Evolutionary conservation across 2,113 vertebrate species (phyloP).

Genomic region (Fulmarus glacialis): DNA sequence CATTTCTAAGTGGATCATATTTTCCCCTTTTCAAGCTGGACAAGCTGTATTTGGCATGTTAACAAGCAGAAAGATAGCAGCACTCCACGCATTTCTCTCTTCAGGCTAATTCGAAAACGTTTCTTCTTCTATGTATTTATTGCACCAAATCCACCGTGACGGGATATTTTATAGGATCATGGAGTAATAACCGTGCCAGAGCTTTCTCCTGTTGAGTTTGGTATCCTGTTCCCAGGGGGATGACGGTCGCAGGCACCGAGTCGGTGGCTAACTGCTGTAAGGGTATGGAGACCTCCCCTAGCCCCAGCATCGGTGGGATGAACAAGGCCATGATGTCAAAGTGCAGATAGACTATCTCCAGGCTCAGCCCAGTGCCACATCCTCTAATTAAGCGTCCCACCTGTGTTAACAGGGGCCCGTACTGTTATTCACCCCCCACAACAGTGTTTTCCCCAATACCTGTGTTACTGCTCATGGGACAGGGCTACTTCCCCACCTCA

Average conservation of each 20-base stretch:
- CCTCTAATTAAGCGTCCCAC: background rate
- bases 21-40: background rate
- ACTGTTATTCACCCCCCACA: background rate
- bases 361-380: background rate
- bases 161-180: background rate
- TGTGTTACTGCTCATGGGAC: background rate
- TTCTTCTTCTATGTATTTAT: background rate
- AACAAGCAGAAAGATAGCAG: background rate
- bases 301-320: background rate
- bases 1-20: background rate
- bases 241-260: background rate
- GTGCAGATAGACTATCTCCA: accelerated
- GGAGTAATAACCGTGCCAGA: background rate
- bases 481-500: background rate
- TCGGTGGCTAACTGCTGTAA: background rate
- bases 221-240: background rate
- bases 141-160: background rate
- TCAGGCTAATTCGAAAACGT: background rate
- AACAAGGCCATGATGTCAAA: background rate
- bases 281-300: background rate
- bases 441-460: background rate
- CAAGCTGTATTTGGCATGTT: background rate
- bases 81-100: background rate
- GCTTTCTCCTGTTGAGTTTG: background rate
- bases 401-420: background rate